Conservation (phyloP, 2,888 invertebrate genomes). For the Caenorhabditis sp. region DNA sequence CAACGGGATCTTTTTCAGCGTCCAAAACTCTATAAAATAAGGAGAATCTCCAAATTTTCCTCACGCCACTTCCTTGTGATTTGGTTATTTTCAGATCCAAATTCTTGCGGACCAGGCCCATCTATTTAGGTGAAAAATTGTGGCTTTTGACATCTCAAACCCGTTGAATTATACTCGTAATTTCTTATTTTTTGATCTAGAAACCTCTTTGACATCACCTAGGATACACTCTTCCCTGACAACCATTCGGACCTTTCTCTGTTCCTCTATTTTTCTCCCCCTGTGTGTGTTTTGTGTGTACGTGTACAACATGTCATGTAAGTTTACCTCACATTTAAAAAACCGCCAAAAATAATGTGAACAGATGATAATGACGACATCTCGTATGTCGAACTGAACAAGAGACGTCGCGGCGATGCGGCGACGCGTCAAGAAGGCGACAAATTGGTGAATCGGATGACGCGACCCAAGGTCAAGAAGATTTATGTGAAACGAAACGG, state of each 20-base stretch:
- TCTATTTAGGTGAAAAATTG: too few relatives aligned
- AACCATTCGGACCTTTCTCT: background rate
- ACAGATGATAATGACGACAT: conserved; percentile 39
- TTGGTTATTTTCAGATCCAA: too few relatives aligned
- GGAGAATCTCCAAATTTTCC: too few relatives aligned
- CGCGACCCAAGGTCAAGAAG: conserved; percentile 48
- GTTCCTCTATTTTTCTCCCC: background rate
- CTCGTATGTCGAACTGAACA: conserved; percentile 62
- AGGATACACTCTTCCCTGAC: background rate
- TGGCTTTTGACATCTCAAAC: too few relatives aligned
- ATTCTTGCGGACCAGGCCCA: too few relatives aligned
- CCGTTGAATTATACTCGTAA: too few relatives aligned
- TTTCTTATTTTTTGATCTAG: background rate
- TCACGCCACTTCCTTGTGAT: too few relatives aligned
- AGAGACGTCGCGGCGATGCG: conserved; percentile 49
- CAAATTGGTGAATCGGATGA: conserved; percentile 46
- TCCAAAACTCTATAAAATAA: too few relatives aligned
- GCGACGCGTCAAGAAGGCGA: conserved; percentile 47
- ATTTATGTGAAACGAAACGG: conserved; percentile 55
- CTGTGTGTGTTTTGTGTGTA: conserved; percentile 5
- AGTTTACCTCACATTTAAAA: too few relatives aligned
- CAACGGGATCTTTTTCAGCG: too few relatives aligned
- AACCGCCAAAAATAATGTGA: too few relatives aligned
- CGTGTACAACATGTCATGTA: conserved; percentile 22
- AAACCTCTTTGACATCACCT: background rate